Conservation (phyloP, 2,113 vertebrate genomes). For the Cavia aperea region DNA sequence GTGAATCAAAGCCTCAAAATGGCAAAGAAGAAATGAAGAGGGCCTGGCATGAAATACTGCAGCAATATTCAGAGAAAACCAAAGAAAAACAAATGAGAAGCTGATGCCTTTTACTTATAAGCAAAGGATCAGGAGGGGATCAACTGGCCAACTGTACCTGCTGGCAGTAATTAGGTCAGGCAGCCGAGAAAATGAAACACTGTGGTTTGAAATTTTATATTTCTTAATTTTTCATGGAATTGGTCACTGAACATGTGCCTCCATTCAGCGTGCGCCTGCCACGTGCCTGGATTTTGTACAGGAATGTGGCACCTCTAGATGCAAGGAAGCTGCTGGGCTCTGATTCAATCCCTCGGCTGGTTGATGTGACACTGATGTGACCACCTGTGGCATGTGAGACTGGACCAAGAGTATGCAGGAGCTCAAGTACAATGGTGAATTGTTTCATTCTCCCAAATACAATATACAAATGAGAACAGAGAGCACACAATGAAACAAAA, state of each 20-base stretch:
- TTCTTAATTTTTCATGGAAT: constrained; percentile 65
- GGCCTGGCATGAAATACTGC: constrained; percentile 49
- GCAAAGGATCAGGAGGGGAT: neutral
- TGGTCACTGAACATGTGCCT: constrained; percentile 53
- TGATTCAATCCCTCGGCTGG: neutral
- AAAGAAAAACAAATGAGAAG: constrained; percentile 64
- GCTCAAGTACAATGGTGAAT: neutral
- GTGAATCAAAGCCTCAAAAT: constrained; percentile 66
- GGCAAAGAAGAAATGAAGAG: constrained; percentile 47
- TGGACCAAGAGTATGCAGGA: neutral
- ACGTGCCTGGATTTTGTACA: constrained; percentile 55
- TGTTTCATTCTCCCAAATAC: neutral
- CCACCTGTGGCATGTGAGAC: neutral
- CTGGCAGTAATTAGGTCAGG: constrained; percentile 70
- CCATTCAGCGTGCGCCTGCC: constrained; percentile 29
- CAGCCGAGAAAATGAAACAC: constrained; percentile 72
- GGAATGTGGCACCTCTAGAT: constrained; percentile 9
- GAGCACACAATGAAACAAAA: neutral
- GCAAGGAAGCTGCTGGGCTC: constrained; percentile 41
- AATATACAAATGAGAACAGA: neutral
- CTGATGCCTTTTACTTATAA: constrained; percentile 55
- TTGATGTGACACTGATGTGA: neutral
- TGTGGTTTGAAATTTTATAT: constrained; percentile 34
- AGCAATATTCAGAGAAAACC: constrained; percentile 45
- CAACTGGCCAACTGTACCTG: constrained; percentile 59